These are phyloP conservation scores for Pangasius sanitwongsei DNA, from an alignment of 2,797 vertebrate species.

Conservation along the genomic window DNA sequence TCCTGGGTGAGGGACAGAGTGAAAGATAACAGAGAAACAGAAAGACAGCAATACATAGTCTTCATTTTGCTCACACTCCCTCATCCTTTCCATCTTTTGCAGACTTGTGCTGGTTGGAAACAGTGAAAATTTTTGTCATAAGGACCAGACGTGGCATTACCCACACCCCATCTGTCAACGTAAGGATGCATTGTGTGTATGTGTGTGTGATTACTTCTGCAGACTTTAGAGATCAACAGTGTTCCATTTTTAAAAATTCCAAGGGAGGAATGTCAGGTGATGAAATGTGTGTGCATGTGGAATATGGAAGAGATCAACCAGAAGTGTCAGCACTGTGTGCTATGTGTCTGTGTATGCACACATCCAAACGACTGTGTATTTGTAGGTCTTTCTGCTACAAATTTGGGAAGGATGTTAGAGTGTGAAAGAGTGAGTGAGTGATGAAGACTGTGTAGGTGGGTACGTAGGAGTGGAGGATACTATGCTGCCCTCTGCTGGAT, in stretches of 20 bases:
- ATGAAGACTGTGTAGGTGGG: conserved; percentile 44
- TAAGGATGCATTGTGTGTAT: conserved; percentile 67
- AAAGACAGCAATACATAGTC: not conserved
- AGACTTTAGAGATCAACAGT: not conserved
- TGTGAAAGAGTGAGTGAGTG: conserved; percentile 14
- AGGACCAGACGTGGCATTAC: conserved; percentile 79
- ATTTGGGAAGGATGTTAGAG: conserved; percentile 27
- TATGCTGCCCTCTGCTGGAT: conserved; percentile 69
- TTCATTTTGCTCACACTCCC: conserved; percentile 42
- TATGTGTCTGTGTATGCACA: not conserved
- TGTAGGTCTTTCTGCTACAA: not conserved
- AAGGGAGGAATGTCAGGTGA: not conserved
- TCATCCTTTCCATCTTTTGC: conserved; percentile 40
- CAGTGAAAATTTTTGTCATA: conserved; percentile 77
- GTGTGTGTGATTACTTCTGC: conserved; percentile 24
- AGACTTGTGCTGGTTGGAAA: conserved; percentile 77
- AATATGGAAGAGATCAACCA: not conserved
- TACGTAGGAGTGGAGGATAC: conserved; percentile 51
- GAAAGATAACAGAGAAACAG: not conserved
- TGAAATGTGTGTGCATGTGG: not conserved
- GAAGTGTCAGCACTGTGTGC: not conserved
- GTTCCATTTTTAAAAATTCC: not conserved
- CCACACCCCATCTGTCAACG: conserved; percentile 79
- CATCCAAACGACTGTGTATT: conserved; percentile 11
- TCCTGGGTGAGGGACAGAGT: conserved; percentile 71